phyloP scores from a whole-genome alignment of 1,140 invertebrate genomes.

The Bombus terrestris region DNA sequence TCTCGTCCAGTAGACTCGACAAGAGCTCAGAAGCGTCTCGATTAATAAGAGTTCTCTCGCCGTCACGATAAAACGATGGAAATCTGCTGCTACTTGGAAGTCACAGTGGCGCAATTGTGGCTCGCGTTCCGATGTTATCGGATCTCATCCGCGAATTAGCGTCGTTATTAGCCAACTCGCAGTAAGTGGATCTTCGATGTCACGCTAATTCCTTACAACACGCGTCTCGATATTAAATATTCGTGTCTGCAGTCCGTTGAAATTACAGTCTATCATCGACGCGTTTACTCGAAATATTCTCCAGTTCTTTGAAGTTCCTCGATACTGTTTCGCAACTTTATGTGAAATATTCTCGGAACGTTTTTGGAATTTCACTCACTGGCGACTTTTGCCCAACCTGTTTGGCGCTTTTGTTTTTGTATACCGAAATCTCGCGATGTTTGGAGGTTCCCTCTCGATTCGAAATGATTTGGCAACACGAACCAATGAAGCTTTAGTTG shows the following conservation, averaged over 20 bases:
- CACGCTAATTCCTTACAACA: constrained; percentile 53
- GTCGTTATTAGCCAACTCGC: constrained; percentile 35
- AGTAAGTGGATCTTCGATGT: constrained; percentile 46
- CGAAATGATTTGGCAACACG: neutral
- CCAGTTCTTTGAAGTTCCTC: neutral
- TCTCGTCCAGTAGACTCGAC: too few species aligned
- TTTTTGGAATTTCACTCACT: neutral
- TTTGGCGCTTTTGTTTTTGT: neutral
- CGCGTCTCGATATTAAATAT: constrained; percentile 4
- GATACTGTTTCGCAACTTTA: neutral
- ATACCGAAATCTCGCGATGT: neutral
- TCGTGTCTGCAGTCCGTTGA: neutral
- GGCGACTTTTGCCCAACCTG: too few species aligned
- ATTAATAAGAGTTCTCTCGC: neutral
- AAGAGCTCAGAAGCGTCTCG: neutral
- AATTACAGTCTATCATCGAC: neutral
- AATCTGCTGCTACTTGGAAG: neutral
- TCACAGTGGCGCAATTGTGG: constrained; percentile 51
- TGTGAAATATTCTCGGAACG: neutral
- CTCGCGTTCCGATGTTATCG: constrained; percentile 39
- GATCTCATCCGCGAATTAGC: constrained; percentile 45
- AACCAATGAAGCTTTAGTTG: too few species aligned
- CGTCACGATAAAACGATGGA: neutral
- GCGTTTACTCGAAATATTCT: neutral
- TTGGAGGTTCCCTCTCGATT: neutral